Percentiles rank a stretch among this genome's conserved stretches.
These are phyloP conservation scores for Callosobruchus maculatus DNA, from an alignment of 2,888 invertebrate species.

Conservation along the genomic window DNA sequence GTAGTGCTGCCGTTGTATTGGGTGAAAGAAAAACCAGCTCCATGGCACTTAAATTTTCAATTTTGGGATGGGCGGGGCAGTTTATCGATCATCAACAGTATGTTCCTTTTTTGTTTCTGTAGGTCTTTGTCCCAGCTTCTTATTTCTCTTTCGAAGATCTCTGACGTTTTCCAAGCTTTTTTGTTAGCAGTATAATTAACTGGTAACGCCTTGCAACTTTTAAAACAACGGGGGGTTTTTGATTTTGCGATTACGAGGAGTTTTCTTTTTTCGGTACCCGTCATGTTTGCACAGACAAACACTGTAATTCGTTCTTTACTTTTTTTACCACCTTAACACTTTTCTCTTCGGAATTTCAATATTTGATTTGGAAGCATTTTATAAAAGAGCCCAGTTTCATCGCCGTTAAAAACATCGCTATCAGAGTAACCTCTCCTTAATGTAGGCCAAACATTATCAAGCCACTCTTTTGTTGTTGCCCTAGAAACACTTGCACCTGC, in stretches of 20 bases:
- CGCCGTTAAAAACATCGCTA: background rate
- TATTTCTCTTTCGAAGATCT: constrained; percentile 9
- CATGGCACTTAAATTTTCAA: constrained; percentile 10
- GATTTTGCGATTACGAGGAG: constrained; percentile 35
- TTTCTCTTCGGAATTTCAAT: constrained; percentile 29
- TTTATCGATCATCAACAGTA: constrained; percentile 20
- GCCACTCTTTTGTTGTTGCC: background rate
- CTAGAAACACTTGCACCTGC: background rate
- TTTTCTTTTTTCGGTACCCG: constrained; percentile 30
- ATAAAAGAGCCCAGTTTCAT: constrained; percentile 1
- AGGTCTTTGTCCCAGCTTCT: constrained; percentile 16
- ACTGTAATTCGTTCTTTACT: constrained; percentile 22
- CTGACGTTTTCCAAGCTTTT: constrained; percentile 17
- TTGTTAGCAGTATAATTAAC: constrained; percentile 18
- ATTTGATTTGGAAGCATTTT: constrained; percentile 17
- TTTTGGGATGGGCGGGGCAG: constrained; percentile 17
- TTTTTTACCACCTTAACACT: constrained; percentile 29
- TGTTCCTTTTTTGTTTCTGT: constrained; percentile 11
- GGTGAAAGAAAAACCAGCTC: constrained; percentile 17
- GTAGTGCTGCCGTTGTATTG: constrained; percentile 17
- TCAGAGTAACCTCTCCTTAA: background rate
- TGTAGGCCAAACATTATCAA: background rate
- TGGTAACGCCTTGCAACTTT: constrained; percentile 28
- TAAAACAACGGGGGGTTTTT: constrained; percentile 30
- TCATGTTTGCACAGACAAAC: constrained; percentile 27